These are phyloP conservation scores for Ostrea denselamellosa DNA, from an alignment of 1,140 invertebrate species.

Conservation along the genomic window DNA sequence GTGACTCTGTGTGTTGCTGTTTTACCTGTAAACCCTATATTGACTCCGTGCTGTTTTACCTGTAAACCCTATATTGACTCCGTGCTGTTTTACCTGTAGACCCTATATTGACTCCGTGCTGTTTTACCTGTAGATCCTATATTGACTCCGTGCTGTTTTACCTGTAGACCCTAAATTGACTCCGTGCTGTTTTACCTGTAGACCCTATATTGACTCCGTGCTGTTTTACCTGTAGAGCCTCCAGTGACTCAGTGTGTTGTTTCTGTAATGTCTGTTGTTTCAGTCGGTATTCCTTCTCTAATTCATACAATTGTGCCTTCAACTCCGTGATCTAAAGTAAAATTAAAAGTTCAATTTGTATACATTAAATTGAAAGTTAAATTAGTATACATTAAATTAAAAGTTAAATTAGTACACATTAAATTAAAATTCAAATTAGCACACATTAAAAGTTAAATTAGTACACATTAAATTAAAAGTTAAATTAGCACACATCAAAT, in stretches of 20 bases:
- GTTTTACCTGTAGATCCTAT: too few relatives aligned
- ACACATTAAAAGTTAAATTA: too few relatives aligned
- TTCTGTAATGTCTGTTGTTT: constrained; percentile 91
- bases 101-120: constrained; percentile 87
- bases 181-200: not conserved
- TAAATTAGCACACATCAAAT: too few relatives aligned
- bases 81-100: constrained; percentile 85
- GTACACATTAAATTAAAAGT: too few relatives aligned
- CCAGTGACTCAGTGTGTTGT: constrained; percentile 89
- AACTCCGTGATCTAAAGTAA: constrained; percentile 90
- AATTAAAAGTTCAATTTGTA: too few relatives aligned
- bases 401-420: too few relatives aligned
- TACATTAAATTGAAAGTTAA: too few relatives aligned
- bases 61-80: constrained; percentile 84
- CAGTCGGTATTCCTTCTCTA: constrained; percentile 89
- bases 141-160: not conserved
- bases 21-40: too few relatives aligned
- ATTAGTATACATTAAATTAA: too few relatives aligned
- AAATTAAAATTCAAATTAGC: too few relatives aligned
- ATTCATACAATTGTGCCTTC: constrained; percentile 93
- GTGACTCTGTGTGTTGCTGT: too few relatives aligned
- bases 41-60: not conserved
- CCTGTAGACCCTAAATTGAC: too few relatives aligned
- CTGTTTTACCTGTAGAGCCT: constrained; percentile 85
- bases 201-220: not conserved